Conservation (phyloP, 30 jellyfish, hydroid and myxozoan species). For the Sanderia malayensis region DNA sequence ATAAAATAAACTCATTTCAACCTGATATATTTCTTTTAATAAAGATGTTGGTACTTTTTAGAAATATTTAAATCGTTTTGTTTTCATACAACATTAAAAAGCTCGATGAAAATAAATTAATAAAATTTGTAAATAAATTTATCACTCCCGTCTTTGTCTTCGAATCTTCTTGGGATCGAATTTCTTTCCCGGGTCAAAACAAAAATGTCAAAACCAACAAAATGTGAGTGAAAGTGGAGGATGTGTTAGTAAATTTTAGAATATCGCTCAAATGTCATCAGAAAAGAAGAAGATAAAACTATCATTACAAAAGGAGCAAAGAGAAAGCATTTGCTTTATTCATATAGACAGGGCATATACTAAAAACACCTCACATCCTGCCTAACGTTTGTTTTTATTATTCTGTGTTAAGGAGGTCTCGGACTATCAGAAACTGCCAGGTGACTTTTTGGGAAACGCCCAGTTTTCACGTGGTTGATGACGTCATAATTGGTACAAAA, state of each 20-base stretch:
- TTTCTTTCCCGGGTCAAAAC: neutral
- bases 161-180: neutral
- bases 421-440: no score
- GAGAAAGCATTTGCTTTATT: neutral
- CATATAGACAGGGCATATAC: no score
- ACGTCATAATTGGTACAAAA: no score
- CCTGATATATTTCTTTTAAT: neutral
- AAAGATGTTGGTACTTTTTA: no score
- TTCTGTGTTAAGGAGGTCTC: no score
- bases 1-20: neutral
- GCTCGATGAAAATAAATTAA: neutral
- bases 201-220: neutral
- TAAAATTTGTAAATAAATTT: neutral
- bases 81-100: neutral
- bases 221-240: neutral
- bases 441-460: no score
- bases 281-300: neutral
- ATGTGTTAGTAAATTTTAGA: neutral
- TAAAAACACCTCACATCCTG: no score
- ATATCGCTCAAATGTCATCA: neutral
- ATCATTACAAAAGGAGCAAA: neutral
- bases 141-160: neutral
- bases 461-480: no score
- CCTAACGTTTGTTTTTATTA: no score
- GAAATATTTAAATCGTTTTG: constrained; percentile 13